phyloP scores from a whole-genome alignment of 2,797 vertebrate genomes.

The Melanogrammus aeglefinus region DNA sequence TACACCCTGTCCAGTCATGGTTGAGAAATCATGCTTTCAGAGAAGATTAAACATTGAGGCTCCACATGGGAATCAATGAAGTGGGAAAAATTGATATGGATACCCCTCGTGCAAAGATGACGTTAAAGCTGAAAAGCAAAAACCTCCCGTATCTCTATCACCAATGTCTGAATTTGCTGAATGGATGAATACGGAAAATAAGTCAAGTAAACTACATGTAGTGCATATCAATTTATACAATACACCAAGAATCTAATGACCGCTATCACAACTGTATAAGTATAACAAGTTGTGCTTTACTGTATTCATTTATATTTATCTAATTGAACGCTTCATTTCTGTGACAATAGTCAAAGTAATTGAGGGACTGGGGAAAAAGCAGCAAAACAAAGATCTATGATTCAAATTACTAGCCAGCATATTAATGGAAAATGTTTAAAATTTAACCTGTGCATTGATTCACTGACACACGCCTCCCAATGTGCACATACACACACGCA shows the following conservation, averaged over 20 bases:
- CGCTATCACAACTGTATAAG: background rate
- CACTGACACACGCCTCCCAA: too few species aligned
- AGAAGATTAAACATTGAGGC: background rate
- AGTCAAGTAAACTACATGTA: background rate
- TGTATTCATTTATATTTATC: background rate
- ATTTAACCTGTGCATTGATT: background rate
- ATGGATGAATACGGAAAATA: background rate
- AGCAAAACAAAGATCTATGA: background rate
- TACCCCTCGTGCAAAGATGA: background rate
- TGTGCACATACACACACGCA: background rate
- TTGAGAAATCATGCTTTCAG: background rate
- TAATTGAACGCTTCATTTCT: background rate
- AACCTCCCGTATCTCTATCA: background rate
- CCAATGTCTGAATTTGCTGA: background rate
- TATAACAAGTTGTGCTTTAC: background rate
- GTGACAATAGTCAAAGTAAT: background rate
- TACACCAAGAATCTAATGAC: background rate
- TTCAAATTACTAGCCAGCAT: background rate
- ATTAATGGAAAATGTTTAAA: background rate
- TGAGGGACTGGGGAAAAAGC: background rate
- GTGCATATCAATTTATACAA: background rate
- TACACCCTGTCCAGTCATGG: background rate
- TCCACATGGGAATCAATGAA: constrained; percentile 1
- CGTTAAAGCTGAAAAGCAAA: background rate
- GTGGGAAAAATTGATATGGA: background rate